A percentile compares a stretch with the other conserved stretches of the same genome.
Evolutionary conservation across 2,888 invertebrate species (phyloP).

Genomic region (Uropetala carovei): DNA sequence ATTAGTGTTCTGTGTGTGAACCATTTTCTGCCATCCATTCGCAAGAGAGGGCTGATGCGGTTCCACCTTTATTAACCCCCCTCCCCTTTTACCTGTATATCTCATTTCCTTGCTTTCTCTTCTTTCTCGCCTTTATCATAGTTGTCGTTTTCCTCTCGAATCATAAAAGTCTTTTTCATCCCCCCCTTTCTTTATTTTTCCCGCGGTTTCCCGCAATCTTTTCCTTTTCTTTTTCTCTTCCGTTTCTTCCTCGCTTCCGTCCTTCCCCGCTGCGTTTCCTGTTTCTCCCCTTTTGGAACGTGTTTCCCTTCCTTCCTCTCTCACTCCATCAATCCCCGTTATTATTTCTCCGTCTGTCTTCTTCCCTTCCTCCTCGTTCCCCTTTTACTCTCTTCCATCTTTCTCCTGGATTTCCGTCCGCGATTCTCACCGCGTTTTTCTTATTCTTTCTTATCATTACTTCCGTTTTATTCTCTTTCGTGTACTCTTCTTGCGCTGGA

Average conservation of each 20-base stretch:
- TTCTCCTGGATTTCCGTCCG: too few species aligned
- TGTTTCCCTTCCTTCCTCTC: not conserved
- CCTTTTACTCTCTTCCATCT: not conserved
- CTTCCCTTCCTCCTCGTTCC: not conserved
- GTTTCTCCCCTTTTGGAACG: not conserved
- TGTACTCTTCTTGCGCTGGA: too few species aligned
- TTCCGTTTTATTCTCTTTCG: too few species aligned
- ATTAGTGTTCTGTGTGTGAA: not conserved
- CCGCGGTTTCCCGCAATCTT: not conserved
- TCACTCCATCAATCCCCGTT: not conserved
- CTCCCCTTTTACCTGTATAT: not conserved
- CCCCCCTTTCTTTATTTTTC: not conserved
- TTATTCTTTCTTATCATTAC: too few species aligned
- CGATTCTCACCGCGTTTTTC: too few species aligned
- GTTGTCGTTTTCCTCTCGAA: not conserved
- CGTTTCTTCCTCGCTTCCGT: not conserved
- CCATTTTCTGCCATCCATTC: not conserved
- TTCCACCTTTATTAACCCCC: not conserved
- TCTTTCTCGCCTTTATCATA: not conserved
- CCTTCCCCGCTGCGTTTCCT: not conserved
- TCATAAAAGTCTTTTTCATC: too few species aligned
- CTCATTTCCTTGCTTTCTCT: not conserved
- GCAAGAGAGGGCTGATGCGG: not conserved
- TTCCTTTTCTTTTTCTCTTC: not conserved
- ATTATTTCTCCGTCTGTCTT: not conserved